These are phyloP conservation scores for Bungarus multicinctus DNA, from an alignment of 2,113 vertebrate species.

Conservation along the genomic window DNA sequence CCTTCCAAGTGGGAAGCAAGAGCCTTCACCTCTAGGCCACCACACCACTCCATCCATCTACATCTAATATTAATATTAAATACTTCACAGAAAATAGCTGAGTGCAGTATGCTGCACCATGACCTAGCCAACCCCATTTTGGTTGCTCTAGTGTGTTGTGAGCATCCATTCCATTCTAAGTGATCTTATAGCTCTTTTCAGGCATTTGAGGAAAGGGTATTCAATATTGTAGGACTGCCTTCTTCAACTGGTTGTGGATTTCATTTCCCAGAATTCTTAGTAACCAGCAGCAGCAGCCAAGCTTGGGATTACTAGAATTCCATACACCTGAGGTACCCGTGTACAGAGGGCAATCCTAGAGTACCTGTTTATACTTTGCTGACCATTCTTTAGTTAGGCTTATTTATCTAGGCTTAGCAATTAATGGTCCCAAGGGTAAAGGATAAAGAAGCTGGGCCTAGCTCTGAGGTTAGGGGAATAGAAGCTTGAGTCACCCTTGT, in stretches of 20 bases:
- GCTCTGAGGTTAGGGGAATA: background rate
- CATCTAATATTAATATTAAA: background rate
- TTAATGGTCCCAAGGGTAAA: background rate
- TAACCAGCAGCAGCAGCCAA: background rate
- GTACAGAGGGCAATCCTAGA: background rate
- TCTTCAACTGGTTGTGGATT: background rate
- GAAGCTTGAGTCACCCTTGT: background rate
- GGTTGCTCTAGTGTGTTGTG: background rate
- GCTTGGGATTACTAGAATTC: background rate
- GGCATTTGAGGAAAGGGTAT: background rate
- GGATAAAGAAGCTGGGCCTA: background rate
- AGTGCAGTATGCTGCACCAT: background rate
- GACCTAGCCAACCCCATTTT: background rate
- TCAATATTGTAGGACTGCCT: background rate
- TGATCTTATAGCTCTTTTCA: background rate
- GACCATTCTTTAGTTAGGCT: background rate
- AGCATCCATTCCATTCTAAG: background rate
- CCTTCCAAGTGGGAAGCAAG: background rate
- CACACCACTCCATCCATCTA: background rate
- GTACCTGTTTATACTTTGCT: background rate
- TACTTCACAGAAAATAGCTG: background rate
- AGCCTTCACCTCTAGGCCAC: background rate
- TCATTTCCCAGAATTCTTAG: background rate
- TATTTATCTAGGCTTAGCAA: background rate
- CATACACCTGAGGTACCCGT: background rate